Base-by-base conservation (phyloP, 2,113 vertebrate genomes). In the Proteles cristata region DNA sequence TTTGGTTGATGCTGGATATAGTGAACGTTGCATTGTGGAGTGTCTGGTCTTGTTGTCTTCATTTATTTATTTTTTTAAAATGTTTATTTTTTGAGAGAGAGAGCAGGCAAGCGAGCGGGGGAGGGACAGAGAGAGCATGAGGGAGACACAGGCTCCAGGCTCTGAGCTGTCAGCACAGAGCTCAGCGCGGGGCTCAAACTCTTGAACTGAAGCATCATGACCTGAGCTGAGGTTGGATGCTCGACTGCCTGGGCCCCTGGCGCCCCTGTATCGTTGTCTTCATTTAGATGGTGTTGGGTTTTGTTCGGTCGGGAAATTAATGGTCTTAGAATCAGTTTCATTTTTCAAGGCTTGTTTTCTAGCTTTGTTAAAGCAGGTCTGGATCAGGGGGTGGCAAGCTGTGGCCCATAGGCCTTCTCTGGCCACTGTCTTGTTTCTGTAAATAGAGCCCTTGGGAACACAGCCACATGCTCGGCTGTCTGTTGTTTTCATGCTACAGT, bases 391-490 rank as follows among this genome's bases (percentile, higher is more conserved):
- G 31, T 28, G 84, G 35, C 55, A n/a, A 1, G 74, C n/a, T 39
- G 0, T 61, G 63, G 33, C 25, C 26, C 65, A 1, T 1, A 33
- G 50, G 4, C 8, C 65, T 50, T 11, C 7, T 50, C 45, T 21
- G 10, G 14, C 26, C 43, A 12, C 12, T 43, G 23, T 17, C 31
- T 50, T 69, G 58, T 8, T 48, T 69, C 50, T 43, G n/a, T 50
- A 7, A 23, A 17, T 4, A 2, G 8, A n/a, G 33, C 50, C 35
- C 53, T 28, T 43, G 33, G 53, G 6, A n/a, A 33, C n/a, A 31
- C 26, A 26, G 16, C 23, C 9, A 0, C 4, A 4, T 9, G 12
- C 1, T 26, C 61, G 45, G 4, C 74, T 7, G 21, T 43, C 16
- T 43, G 0, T 17, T 74, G 26, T 17, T 61, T 86, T 48, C 23